Conservation (phyloP, 2,113 vertebrate species). For the Kobus ellipsiprymnus region DNA sequence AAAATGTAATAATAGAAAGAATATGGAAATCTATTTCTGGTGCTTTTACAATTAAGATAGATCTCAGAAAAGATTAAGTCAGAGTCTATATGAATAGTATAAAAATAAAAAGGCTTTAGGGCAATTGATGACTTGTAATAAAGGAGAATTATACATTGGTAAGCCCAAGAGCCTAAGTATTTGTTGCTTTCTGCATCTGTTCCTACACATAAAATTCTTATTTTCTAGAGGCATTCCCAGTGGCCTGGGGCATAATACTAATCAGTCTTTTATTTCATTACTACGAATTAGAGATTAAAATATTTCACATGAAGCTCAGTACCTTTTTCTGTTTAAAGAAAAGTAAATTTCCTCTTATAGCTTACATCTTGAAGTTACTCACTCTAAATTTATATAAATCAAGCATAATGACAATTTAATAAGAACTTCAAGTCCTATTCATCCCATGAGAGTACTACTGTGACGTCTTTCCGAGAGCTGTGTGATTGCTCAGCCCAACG, state of each 20-base stretch:
- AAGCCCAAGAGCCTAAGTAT: background rate
- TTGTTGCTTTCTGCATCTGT: background rate
- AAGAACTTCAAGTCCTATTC: slow-evolving; percentile 72
- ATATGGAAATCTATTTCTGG: background rate
- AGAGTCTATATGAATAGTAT: background rate
- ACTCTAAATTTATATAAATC: slow-evolving; percentile 74
- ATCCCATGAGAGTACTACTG: slow-evolving; percentile 78
- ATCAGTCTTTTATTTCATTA: slow-evolving; percentile 15
- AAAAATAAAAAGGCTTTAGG: background rate
- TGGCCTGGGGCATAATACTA: background rate
- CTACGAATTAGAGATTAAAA: slow-evolving; percentile 26
- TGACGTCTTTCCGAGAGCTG: slow-evolving; percentile 89
- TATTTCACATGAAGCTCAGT: background rate
- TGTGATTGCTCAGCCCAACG: slow-evolving; percentile 80
- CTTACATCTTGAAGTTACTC: slow-evolving; percentile 46
- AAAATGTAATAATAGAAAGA: background rate
- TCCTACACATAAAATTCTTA: background rate
- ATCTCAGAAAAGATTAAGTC: background rate
- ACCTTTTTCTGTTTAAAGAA: slow-evolving; percentile 12
- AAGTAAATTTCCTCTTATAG: slow-evolving; percentile 36
- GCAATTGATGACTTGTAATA: background rate
- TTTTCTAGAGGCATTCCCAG: background rate
- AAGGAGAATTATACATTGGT: background rate
- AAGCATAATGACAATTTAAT: slow-evolving; percentile 72
- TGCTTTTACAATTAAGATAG: background rate